Base-by-base conservation (phyloP, 2,797 vertebrate species). In the Tadarida brasiliensis region DNA sequence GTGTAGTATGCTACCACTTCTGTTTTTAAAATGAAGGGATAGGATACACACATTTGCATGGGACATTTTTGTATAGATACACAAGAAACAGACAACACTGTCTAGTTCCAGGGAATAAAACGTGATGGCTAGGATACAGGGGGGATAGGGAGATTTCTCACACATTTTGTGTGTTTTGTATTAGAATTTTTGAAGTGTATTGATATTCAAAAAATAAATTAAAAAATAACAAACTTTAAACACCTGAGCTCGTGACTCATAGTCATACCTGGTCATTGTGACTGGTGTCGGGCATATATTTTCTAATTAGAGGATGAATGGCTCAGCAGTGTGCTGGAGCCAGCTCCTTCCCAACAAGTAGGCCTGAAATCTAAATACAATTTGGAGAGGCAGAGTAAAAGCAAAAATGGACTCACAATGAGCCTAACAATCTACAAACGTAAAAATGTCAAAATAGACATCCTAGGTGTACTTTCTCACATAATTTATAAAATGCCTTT, bases 311-410 rank as follows among this genome's bases (percentile, higher is more conserved):
- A 83, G 24, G n/a, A 28, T 67, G 6, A 70, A 54, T 20, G 39
- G 2, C 24, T 81, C 22, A 2, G 5, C 44, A 28, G 14, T n/a
- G 2, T 80, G 16, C 44, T 83, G 17, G 22, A 91, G 19, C 26
- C 33, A 51, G 56, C 7, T 91, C 35, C n/a, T 59, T 92, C 86
- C 71, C 94, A 76, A 90, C 9, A 94, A 81, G 24, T 59, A 49
- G 30, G 12, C 54, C 92, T 90, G 30, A 82, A 91, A 87, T 95
- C 47, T 77, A 94, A 88, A 68, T 47, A 86, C 6, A 71, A 92
- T 19, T 96, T 73, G 87, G 30, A 90, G 22, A 85, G 20, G 15
- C 19, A n/a, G 54, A 6, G 35, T 49, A 11, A 33, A 57, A 73
- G 84, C 15, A 54, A 76, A 80, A 49, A 78, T 24, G 11, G 17